A percentile compares a stretch with the other conserved stretches of the same genome.
These are phyloP conservation scores for Andrena chrysosceles DNA, from an alignment of 2,888 invertebrate genomes.

Conservation along the genomic window DNA sequence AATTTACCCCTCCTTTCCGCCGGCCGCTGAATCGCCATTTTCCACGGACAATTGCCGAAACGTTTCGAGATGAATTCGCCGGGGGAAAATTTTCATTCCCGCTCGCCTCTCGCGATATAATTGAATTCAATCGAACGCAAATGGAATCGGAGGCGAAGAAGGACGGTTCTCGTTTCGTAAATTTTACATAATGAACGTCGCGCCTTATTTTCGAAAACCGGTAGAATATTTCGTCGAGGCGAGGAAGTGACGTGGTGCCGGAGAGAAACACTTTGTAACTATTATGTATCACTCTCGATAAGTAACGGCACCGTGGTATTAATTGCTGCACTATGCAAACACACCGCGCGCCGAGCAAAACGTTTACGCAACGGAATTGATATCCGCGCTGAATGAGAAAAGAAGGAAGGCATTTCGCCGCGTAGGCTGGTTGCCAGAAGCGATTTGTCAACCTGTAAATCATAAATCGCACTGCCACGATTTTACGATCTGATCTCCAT, in stretches of 20 bases:
- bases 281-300: too few relatives aligned
- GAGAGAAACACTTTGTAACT: too few relatives aligned
- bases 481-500: slow-evolving; percentile 32
- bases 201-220: not conserved
- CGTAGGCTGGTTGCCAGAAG: slow-evolving; percentile 72
- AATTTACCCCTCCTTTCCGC: not conserved
- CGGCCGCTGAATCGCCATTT: not conserved
- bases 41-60: not conserved
- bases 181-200: not conserved
- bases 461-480: slow-evolving; percentile 44
- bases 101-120: not conserved
- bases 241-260: too few relatives aligned
- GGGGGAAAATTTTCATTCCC: not conserved
- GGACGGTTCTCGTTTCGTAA: not conserved
- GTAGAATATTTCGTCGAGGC: too few relatives aligned
- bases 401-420: slow-evolving; percentile 47
- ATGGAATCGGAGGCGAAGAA: not conserved
- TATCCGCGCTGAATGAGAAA: not conserved
- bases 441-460: slow-evolving; percentile 78
- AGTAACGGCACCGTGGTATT: slow-evolving; percentile 28
- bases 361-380: slow-evolving; percentile 26
- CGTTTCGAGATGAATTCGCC: not conserved
- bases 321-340: slow-evolving; percentile 13
- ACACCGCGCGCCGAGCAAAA: not conserved
- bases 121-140: slow-evolving; percentile 29